These are phyloP conservation scores for Solenopsis invicta DNA, from an alignment of 1,140 invertebrate genomes.

Conservation along the genomic window DNA sequence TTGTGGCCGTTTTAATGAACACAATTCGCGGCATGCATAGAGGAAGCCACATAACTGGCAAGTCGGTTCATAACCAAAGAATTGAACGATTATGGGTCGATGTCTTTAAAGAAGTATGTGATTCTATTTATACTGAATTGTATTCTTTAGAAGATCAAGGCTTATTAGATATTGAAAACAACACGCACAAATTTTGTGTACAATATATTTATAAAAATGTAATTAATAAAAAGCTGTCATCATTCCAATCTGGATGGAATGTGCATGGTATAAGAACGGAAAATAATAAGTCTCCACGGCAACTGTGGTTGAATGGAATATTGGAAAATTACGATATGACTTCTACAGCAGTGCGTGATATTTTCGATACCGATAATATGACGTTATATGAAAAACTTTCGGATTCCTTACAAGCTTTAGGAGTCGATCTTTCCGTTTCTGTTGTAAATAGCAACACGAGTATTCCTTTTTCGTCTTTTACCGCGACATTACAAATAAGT, in stretches of 20 bases:
- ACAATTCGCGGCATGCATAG: not conserved
- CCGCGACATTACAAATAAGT: not conserved
- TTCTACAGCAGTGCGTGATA: conserved; percentile 3
- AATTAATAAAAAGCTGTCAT: conserved; percentile 5
- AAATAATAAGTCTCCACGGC: conserved; percentile 21
- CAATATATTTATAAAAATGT: conserved; percentile 13
- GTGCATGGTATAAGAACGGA: not conserved
- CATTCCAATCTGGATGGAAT: conserved; percentile 23
- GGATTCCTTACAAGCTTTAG: not conserved
- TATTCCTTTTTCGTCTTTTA: not conserved
- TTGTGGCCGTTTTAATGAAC: conserved; percentile 9
- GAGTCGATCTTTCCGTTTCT: not conserved
- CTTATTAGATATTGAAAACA: conserved; percentile 21
- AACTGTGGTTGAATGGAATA: not conserved
- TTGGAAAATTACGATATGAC: not conserved
- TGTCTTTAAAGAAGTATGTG: not conserved
- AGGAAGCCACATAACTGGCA: not conserved
- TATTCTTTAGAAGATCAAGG: conserved; percentile 17
- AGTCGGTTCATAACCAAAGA: not conserved
- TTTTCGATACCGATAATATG: not conserved
- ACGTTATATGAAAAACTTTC: not conserved
- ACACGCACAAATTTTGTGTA: not conserved
- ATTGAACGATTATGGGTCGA: conserved; percentile 5
- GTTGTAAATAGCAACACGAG: not conserved
- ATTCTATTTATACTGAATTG: conserved; percentile 13